Evolutionary conservation across 2,888 invertebrate genomes (phyloP), one percentile per base, ranked within the genome.

Genomic region (Drepana falcataria): DNA sequence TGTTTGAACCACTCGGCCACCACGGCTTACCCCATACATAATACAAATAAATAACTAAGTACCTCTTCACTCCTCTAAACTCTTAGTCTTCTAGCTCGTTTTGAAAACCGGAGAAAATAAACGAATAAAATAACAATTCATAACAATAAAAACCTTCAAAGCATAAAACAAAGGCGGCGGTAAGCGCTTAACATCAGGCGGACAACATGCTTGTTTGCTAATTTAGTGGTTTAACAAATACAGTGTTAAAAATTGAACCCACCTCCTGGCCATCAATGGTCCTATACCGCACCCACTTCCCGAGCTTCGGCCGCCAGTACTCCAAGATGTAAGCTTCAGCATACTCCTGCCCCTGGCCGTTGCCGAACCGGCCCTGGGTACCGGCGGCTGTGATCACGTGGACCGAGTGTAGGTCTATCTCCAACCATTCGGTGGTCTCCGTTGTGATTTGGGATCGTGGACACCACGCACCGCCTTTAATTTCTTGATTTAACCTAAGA

Each of bases 401-500:
- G 49, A 96, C 94, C 34, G 92, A 90, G 72, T 93, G 94, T 63
- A 98, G 92, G 80, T 97, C 95, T 63, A 96, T 93, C 91, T 98
- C 94, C 59, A 96, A 85, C 95, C 95, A 95, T 82, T 96, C 95
- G 58, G 92, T 92, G 2, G 94, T 92, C 69, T 95, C 95, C n/a
- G 94, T 93, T 35, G 95, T 95, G 73, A 96, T 95, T 80, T 95
- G 94, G 53, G 93, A 92, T 83, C 94, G 94, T 7, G 98, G 98
- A 87, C 98, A 98, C 98, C 98, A 98, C 0, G 98, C 98, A 49
- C 98, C 98, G 9, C 97, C 96, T 73, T 94, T 94, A 64, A 93
- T 92, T 77, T 98, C 97, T 69, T 94, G 94, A 64, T 95, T 94
- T 66, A 97, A 91, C 81, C 98, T 98, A 93, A 37, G 48, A 59